Conservation (phyloP, 2,888 invertebrate species). For the Hypolimnas misippus region DNA sequence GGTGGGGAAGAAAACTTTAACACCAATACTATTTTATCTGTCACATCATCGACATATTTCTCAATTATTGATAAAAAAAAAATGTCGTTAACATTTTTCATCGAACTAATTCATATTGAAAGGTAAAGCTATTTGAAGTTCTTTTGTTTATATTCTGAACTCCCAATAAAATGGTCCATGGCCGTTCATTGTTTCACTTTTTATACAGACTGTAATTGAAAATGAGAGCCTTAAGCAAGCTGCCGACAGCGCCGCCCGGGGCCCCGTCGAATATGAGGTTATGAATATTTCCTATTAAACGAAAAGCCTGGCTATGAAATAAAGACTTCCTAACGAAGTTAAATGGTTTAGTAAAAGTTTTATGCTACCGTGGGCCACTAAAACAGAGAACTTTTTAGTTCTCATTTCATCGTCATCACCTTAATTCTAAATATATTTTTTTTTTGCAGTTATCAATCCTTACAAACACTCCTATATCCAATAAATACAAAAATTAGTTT, state of each 20-base stretch:
- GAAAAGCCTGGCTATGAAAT: conserved; percentile 48
- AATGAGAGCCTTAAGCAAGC: conserved; percentile 21
- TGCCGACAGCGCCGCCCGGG: conserved; percentile 27
- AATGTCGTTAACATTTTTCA: neutral
- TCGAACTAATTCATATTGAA: neutral
- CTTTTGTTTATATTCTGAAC: neutral
- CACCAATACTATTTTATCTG: too few species aligned
- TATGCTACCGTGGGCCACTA: conserved; percentile 39
- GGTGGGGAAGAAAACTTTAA: too few species aligned
- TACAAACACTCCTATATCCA: too few species aligned
- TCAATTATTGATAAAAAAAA: neutral
- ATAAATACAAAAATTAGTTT: too few species aligned
- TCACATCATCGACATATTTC: too few species aligned
- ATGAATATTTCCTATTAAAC: conserved; percentile 50
- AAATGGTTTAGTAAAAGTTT: conserved; percentile 53
- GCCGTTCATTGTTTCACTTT: neutral
- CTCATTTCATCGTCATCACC: too few species aligned
- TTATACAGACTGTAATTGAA: conserved; percentile 25
- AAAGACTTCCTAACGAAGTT: conserved; percentile 51
- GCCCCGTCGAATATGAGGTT: conserved; percentile 42
- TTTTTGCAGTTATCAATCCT: neutral
- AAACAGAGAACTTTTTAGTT: conserved; percentile 24
- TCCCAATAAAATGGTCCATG: neutral
- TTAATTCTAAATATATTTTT: too few species aligned
- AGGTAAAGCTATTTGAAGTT: neutral